Base-by-base conservation (phyloP, 2,113 vertebrate genomes). In the Azemiops feae region DNA sequence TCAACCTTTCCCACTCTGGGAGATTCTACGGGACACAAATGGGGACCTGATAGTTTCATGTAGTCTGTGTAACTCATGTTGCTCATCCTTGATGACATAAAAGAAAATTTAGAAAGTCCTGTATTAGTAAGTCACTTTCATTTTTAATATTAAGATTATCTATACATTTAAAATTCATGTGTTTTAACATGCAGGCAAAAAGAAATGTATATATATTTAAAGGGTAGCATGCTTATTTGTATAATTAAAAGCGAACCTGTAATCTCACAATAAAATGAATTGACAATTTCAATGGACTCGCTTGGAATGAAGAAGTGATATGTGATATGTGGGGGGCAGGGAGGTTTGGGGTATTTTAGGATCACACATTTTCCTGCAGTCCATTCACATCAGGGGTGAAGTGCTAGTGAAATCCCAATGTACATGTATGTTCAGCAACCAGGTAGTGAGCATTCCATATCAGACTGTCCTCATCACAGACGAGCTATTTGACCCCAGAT, bases 371-470 rank as follows among this genome's bases (percentile, higher is more conserved):
- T 95, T 95, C 89, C 94, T 97, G 89, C 6, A 92, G 92, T 0
- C 3, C 91, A 94, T 96, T 95, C 94, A 95, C 93, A 95, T 96
- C 94, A 89, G 93, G 90, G 69, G 85, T 97, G 97, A 81, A 97
- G 96, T 97, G 97, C 97, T 97, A 96, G 97, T 97, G 96, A 94
- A 97, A 88, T 94, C 93, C 94, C 96, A 94, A 93, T 96, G 95
- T 94, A 95, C 95, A 96, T 96, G 92, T 96, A 95, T 94, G 90
- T 95, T 94, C 93, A 94, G 94, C 93, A 95, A 96, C 96, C 97
- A 96, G 96, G 94, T 95, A 97, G 93, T 92, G 92, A 57, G 94
- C 95, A 93, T 95, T 91, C 86, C 90, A 92, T 0, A 90, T 96
- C 95, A 93, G 92, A 81, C 93, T 55, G 91, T 94, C 97, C 94